A percentile compares a stretch with the other conserved stretches of the same genome.
These are phyloP conservation scores for Diachasmimorpha longicaudata DNA, from an alignment of 1,140 invertebrate species.

Conservation along the genomic window DNA sequence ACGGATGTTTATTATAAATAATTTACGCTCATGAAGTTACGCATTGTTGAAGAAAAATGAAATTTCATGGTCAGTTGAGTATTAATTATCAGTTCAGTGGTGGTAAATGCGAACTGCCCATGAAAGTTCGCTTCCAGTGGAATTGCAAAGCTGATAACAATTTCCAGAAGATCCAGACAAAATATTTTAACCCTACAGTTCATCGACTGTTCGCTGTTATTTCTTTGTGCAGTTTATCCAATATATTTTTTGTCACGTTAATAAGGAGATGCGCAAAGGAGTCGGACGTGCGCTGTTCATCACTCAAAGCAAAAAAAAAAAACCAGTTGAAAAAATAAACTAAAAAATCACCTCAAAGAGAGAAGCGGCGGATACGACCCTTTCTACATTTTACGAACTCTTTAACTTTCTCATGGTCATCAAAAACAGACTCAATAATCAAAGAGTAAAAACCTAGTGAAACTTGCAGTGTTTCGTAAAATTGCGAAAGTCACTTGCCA, in stretches of 20 bases:
- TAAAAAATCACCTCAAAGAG: constrained; percentile 12
- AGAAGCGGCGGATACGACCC: constrained; percentile 4
- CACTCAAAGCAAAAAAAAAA: neutral
- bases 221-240: constrained; percentile 2
- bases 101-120: too few species aligned
- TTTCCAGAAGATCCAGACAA: too few species aligned
- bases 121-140: too few species aligned
- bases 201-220: constrained; percentile 43
- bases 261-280: neutral
- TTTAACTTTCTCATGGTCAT: neutral
- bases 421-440: neutral
- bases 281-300: neutral
- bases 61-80: too few species aligned
- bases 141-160: too few species aligned
- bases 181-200: constrained; percentile 37
- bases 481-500: neutral
- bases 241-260: constrained; percentile 5
- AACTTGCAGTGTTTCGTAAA: neutral
- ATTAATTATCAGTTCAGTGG: too few species aligned
- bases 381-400: neutral
- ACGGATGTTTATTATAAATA: too few species aligned
- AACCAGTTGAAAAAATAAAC: neutral
- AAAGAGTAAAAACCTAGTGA: neutral
- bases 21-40: constrained; percentile 27
- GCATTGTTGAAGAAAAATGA: too few species aligned